These are phyloP conservation scores for Gortyna flavago DNA, from an alignment of 2,888 invertebrate genomes.

Conservation along the genomic window DNA sequence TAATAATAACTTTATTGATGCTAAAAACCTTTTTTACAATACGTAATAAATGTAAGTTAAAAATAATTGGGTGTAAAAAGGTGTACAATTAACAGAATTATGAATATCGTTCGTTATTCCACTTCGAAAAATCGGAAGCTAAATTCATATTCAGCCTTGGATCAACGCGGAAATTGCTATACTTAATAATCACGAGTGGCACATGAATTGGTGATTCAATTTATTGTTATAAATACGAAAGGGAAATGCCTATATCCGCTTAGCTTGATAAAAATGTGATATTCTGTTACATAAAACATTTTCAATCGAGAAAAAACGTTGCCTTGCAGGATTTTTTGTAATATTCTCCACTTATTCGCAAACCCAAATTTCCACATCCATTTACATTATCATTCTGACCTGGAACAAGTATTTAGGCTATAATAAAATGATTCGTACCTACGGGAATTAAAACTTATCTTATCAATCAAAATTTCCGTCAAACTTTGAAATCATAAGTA, in stretches of 20 bases:
- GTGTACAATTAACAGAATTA: too few relatives aligned
- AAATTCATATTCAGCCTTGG: background rate
- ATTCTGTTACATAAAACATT: background rate
- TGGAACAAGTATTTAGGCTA: background rate
- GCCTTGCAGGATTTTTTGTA: background rate
- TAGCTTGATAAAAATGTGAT: background rate
- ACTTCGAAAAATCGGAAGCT: background rate
- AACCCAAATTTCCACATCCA: background rate
- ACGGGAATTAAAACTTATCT: background rate
- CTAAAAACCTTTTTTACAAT: too few relatives aligned
- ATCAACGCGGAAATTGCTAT: background rate
- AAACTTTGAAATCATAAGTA: background rate
- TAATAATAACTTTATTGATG: too few relatives aligned
- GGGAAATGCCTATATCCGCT: background rate
- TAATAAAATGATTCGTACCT: fast-evolving
- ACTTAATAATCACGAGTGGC: background rate
- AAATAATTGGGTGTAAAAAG: too few relatives aligned
- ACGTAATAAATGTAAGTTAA: too few relatives aligned
- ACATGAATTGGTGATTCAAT: constrained; percentile 3
- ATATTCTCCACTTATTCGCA: background rate
- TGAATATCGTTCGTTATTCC: background rate
- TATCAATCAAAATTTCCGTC: background rate
- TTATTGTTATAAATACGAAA: background rate
- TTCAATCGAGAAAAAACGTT: background rate
- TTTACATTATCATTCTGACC: background rate